Conservation (phyloP, 1,140 invertebrate species). For the Drosophila novamexicana region DNA sequence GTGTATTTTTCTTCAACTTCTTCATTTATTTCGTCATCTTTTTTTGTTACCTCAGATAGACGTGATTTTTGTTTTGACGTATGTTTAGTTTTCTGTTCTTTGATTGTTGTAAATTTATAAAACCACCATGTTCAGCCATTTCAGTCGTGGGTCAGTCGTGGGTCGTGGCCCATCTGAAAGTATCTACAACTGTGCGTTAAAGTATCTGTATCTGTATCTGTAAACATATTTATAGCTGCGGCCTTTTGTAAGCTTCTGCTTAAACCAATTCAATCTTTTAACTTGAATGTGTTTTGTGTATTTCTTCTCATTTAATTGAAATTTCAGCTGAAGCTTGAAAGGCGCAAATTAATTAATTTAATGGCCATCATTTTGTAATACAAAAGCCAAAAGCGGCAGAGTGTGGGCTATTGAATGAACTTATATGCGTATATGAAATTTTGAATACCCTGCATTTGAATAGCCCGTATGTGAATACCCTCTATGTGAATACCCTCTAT, state of each 20-base stretch:
- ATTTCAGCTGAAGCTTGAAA: conserved; percentile 45
- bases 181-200: background rate
- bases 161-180: conserved; percentile 43
- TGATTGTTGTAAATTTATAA: conserved; percentile 33
- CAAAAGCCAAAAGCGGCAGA: conserved; percentile 15
- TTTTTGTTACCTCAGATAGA: too few species aligned
- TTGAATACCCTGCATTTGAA: background rate
- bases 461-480: too few species aligned
- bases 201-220: conserved; percentile 9
- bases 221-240: conserved; percentile 19
- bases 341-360: conserved; percentile 72
- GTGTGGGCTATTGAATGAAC: background rate
- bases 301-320: conserved; percentile 68
- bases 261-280: conserved; percentile 43
- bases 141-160: conserved; percentile 12
- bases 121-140: conserved; percentile 42
- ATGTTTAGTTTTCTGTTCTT: conserved; percentile 70
- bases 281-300: conserved; percentile 30
- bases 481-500: too few species aligned
- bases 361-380: conserved; percentile 66
- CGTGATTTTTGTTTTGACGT: conserved; percentile 47
- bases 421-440: background rate
- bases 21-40: too few species aligned
- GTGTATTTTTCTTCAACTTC: too few species aligned
- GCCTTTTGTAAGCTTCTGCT: conserved; percentile 14